These are phyloP conservation scores for Parapsyche elsis DNA, from an alignment of 1,140 invertebrate genomes.

Conservation along the genomic window DNA sequence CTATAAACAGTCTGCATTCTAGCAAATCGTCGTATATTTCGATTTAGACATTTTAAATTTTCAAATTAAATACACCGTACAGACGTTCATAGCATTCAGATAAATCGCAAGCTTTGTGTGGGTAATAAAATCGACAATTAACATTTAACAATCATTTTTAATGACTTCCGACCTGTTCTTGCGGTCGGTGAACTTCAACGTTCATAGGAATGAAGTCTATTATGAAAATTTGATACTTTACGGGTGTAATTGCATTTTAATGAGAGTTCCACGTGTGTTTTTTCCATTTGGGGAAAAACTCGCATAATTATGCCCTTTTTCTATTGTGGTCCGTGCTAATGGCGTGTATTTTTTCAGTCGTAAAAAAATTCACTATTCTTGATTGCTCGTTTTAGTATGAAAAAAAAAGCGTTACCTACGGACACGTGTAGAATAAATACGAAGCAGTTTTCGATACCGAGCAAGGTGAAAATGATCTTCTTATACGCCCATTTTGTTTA, in stretches of 20 bases:
- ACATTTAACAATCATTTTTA: no score
- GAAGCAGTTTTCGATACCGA: not conserved
- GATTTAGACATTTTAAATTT: no score
- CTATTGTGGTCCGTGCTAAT: slow-evolving; percentile 20
- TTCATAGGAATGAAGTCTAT: no score
- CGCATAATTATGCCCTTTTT: slow-evolving; percentile 28
- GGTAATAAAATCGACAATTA: no score
- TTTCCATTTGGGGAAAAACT: slow-evolving; percentile 4
- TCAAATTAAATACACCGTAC: no score
- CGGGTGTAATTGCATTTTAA: slow-evolving; percentile 24
- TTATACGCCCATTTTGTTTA: no score
- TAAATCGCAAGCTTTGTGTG: no score
- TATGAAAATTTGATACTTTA: not conserved
- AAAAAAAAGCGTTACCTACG: not conserved
- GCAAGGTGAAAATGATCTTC: not conserved
- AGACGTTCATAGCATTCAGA: no score
- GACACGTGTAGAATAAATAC: not conserved
- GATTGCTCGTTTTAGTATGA: slow-evolving; percentile 2
- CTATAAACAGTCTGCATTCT: no score
- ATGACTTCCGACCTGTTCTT: no score
- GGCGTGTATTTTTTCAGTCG: slow-evolving; percentile 7
- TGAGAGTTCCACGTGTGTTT: slow-evolving; percentile 11
- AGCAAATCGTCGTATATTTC: no score
- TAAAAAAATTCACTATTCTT: slow-evolving; percentile 6
- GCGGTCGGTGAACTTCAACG: no score